Evolutionary conservation across 2,113 vertebrate genomes (phyloP), one percentile per base, ranked within the genome.

Genomic region (Aleadryas rufinucha): DNA sequence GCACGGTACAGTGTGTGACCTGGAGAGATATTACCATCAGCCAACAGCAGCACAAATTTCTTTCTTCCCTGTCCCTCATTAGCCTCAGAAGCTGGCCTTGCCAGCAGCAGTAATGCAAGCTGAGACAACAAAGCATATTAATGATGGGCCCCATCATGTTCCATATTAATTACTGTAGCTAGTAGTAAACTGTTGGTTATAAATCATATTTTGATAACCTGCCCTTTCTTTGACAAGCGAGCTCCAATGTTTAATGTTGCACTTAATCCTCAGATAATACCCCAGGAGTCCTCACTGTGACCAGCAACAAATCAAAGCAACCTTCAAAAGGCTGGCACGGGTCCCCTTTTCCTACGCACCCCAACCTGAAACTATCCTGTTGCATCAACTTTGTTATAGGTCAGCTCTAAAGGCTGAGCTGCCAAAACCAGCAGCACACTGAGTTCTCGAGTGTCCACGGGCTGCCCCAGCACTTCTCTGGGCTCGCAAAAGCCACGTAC

Each of bases 121-220:
- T 61, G 77, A 93, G 82, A 93, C 94, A 96, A 92, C 90, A 94
- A 93, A 95, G 90, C 83, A 82, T 83, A 84, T 92, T 95, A 97
- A 97, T 87, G 95, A 97, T 91, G 64, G 66, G 72, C 63, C 69
- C 69, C 61, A 10, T 93, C 93, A 75, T 91, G 90, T 64, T 87
- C 82, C 16, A 19, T 90, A 95, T 96, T 96, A 96, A 96, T 97
- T 95, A 96, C 80, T n/a, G 83, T 59, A 95, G 89, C 96, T 81
- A 57, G 78, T 70, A 89, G 93, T 95, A 96, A 96, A 91, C 81
- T 84, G 91, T 18, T 88, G 72, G 83, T 75, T 96, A 94, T 96
- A 96, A 96, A 97, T 93, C 91, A 80, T 84, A 84, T 92, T 94
- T 94, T 96, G 91, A 96, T 94, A 95, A 96, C 94, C 95, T 86